Evolutionary conservation across 2,888 invertebrate species (phyloP), one percentile per base, ranked within the genome.

Genomic region (Ariolimax columbianus): DNA sequence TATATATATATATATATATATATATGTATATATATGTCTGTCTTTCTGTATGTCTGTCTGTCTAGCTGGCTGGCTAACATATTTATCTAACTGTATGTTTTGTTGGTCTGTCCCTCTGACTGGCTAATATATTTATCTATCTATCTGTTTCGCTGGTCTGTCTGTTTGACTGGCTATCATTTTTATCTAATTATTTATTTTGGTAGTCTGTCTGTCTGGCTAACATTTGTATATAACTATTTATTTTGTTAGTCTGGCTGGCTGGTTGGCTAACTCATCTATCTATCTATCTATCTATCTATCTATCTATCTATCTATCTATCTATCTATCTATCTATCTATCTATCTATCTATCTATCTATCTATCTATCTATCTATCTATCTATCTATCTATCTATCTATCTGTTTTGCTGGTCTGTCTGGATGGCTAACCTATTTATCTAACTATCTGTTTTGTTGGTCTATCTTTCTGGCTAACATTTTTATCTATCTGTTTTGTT

Each of bases 271-370:
- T 51, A 11, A 23, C 23, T 23, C 23, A 23, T 59, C 59, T 59
- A 23, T 59, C 59, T 59, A 23, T 59, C n/a, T 23, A 68, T 68
- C 68, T 68, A 68, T 68, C 68, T 68, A 68, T 68, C 68, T 68
- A 68, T 68, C 68, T 68, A 68, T 68, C 68, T 68, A 36, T 70
- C 70, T 36, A 70, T 68, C 30, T 68, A 68, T 68, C 30, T 68
- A 68, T 68, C 30, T 68, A 68, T 68, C 30, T 68, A 68, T 68
- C 30, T 68, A 68, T 68, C 30, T 68, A 68, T 68, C 30, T 68
- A 68, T 68, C 30, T 68, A 68, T 63, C 63, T 68, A 68, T 68
- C 68, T 68, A 68, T 68, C 68, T 68, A 68, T 68, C 68, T 68
- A 68, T 68, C 68, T 68, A 68, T 68, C 68, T 68, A 36, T 70